phyloP scores from a whole-genome alignment of 2,113 vertebrate species.

The Muntiacus reevesi region DNA sequence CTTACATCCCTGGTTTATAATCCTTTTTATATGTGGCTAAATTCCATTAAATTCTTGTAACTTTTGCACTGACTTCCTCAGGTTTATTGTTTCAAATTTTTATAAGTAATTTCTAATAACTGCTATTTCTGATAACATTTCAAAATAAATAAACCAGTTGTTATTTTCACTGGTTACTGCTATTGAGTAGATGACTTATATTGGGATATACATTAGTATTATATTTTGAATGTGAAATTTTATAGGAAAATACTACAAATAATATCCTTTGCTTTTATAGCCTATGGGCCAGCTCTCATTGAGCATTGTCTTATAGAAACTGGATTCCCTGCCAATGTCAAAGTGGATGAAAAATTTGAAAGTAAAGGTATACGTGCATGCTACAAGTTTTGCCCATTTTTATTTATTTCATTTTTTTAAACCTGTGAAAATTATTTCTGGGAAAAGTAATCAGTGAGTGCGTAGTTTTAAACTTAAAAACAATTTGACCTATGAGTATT shows the following conservation, averaged over 20 bases:
- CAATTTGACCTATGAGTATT: not conserved
- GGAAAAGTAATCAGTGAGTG: not conserved
- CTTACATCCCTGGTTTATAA: slow-evolving; percentile 37
- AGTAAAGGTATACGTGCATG: slow-evolving; percentile 76
- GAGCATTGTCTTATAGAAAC: slow-evolving; percentile 94
- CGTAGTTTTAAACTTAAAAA: not conserved
- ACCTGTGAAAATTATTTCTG: slow-evolving; percentile 8
- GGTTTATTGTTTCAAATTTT: not conserved
- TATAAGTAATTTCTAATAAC: not conserved
- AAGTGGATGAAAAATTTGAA: slow-evolving; percentile 85
- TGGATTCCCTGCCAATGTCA: slow-evolving; percentile 87
- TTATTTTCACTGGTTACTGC: slow-evolving; percentile 1
- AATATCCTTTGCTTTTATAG: slow-evolving; percentile 74
- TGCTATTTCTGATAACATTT: slow-evolving; percentile 26
- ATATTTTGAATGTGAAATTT: slow-evolving; percentile 30
- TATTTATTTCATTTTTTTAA: slow-evolving; percentile 1
- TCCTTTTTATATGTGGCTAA: not conserved
- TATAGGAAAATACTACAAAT: slow-evolving; percentile 31
- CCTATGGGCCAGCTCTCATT: slow-evolving; percentile 93
- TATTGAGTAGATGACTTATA: slow-evolving; percentile 18
- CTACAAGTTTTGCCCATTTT: slow-evolving; percentile 3
- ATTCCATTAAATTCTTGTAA: not conserved
- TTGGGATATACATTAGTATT: not conserved
- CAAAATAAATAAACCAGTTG: slow-evolving; percentile 17
- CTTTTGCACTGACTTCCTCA: not conserved